Evolutionary conservation across 2,113 vertebrate species (phyloP), one percentile per base, ranked within the genome.

Genomic region (Nestor notabilis): DNA sequence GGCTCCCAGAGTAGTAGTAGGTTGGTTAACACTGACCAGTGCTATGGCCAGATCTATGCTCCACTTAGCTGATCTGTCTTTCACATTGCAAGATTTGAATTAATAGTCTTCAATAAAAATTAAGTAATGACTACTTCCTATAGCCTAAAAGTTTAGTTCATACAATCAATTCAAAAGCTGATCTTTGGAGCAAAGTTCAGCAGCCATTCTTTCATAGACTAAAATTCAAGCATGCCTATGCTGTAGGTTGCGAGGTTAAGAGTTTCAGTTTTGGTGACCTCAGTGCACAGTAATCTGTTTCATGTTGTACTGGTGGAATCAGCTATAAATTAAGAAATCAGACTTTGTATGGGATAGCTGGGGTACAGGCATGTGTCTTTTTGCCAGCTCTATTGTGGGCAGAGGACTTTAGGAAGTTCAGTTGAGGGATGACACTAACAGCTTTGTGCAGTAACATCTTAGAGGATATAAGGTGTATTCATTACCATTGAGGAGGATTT

Each of bases 1-100:
- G 28, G n/a, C 24, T 92, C 39, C 44, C 0, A 0, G 27, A 60
- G 39, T 0, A 23, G 21, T 6, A 35, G 33, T 29, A 66, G n/a
- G 24, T 53, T 53, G 25, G 20, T 43, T 65, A 84, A n/a, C 52
- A 9, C 23, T 44, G 31, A 43, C 20, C n/a, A 29, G n/a, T 4
- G 55, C 43, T 28, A 1, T 43, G 49, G 47, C 37, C 53, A 27
- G 23, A 63, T 23, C 53, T 33, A n/a, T n/a, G 17, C 44, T 79
- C 13, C 17, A 18, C 29, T 39, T 53, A 47, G 24, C 10, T 61
- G 19, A 15, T 20, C 27, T 2, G 1, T 37, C 50, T 61, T 76
- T 55, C 28, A 50, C 43, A 8, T 46, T 35, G 21, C 21, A 66
- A 81, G 13, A 9, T 33, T 76, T 41, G 20, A 70, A 68, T 65